Conservation (phyloP, 2,888 invertebrate species). For the Microdon myrmicae region DNA sequence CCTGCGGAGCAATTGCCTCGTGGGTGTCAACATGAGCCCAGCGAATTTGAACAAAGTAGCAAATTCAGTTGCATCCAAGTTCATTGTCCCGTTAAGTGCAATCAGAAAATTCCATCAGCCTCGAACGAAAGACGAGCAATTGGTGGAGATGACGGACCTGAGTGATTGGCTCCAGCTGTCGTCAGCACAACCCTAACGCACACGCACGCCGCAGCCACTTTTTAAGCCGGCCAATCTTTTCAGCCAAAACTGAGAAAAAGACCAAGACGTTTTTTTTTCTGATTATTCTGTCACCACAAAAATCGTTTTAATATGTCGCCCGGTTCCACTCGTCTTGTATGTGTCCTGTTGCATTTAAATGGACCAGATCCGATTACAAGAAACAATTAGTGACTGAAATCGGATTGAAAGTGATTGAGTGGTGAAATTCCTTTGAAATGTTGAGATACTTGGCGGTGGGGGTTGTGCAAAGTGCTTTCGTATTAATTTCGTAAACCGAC, state of each 20-base stretch:
- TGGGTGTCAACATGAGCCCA: conserved; percentile 6
- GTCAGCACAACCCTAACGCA: no score
- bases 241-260: no score
- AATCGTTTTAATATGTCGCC: background rate
- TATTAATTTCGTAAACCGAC: no score
- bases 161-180: no score
- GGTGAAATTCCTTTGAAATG: conserved; percentile 21
- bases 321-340: background rate
- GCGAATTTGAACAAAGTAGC: conserved; percentile 7
- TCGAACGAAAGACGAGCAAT: background rate
- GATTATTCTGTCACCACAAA: conserved; percentile 1
- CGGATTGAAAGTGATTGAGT: conserved; percentile 21
- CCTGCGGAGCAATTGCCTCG: no score
- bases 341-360: conserved; percentile 19
- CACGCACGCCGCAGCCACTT: background rate
- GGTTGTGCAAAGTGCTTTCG: no score
- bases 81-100: conserved; percentile 26
- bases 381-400: conserved; percentile 35
- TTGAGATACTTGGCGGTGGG: conserved; percentile 6
- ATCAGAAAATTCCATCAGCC: background rate
- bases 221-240: conserved; percentile 8
- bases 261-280: conserved; percentile 5
- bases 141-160: no score
- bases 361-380: conserved; percentile 39
- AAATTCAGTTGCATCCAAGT: conserved; percentile 22